Evolutionary conservation across 2,888 invertebrate genomes (phyloP).

Genomic region (Rhamnusium bicolor): DNA sequence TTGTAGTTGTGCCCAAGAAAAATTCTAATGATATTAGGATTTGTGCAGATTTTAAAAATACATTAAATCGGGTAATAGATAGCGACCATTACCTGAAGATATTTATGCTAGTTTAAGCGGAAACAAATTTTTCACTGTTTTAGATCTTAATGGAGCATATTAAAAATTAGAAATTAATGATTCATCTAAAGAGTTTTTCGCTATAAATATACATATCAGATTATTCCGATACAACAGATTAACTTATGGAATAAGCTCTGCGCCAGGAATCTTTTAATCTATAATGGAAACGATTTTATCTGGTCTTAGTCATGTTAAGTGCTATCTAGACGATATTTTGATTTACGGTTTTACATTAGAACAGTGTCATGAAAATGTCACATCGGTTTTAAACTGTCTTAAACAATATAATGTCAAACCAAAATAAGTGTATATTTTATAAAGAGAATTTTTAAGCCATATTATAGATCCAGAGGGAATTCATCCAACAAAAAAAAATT

Average conservation of each 20-base stretch:
- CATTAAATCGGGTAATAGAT: not conserved
- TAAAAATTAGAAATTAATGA: conserved; percentile 53
- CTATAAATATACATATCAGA: conserved; percentile 55
- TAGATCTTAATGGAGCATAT: conserved; percentile 51
- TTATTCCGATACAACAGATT: conserved; percentile 52
- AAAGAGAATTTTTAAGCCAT: conserved; percentile 55
- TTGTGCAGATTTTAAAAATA: not conserved
- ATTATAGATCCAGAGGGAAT: conserved; percentile 39
- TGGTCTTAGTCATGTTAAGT: conserved; percentile 29
- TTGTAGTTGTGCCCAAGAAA: not conserved
- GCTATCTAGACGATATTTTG: conserved; percentile 54
- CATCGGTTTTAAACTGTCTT: conserved; percentile 42
- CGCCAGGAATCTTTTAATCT: conserved; percentile 54
- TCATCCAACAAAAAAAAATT: conserved; percentile 38
- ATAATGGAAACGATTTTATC: conserved; percentile 46
- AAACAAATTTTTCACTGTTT: not conserved
- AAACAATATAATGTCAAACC: conserved; percentile 52
- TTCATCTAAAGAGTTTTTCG: conserved; percentile 48
- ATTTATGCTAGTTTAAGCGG: not conserved
- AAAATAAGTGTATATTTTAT: conserved; percentile 53
- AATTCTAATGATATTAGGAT: not conserved
- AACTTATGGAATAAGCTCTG: conserved; percentile 55
- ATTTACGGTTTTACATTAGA: conserved; percentile 39
- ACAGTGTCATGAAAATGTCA: conserved; percentile 42
- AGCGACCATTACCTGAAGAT: too few relatives aligned